Evolutionary conservation across 2,888 invertebrate genomes (phyloP).

Genomic region (Cryptus armator): DNA sequence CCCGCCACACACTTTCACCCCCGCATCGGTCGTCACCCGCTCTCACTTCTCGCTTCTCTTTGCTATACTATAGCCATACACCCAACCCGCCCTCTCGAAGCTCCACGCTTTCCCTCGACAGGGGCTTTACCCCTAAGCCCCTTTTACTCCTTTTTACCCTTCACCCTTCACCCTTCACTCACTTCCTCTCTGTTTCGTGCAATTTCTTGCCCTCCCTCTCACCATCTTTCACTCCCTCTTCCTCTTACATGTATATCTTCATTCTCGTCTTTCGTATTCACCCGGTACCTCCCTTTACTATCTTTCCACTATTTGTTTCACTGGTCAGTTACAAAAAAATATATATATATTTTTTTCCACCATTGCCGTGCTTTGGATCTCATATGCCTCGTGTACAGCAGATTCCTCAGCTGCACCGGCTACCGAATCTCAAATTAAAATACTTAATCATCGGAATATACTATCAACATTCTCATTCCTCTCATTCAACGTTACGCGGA

Average conservation of each 20-base stretch:
- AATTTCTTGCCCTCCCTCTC: constrained; percentile 55
- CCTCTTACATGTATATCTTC: constrained; percentile 39
- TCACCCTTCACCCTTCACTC: constrained; percentile 55
- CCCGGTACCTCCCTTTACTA: not conserved
- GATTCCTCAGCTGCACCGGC: not conserved
- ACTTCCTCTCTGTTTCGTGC: constrained; percentile 62
- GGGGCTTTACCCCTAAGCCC: constrained; percentile 68
- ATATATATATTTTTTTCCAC: not conserved
- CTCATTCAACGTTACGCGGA: not conserved
- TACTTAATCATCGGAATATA: constrained; percentile 13
- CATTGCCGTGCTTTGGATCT: not conserved
- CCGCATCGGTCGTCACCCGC: constrained; percentile 57
- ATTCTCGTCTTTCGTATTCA: constrained; percentile 1
- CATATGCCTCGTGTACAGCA: not conserved
- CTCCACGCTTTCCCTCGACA: constrained; percentile 57
- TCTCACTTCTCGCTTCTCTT: constrained; percentile 60
- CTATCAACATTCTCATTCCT: constrained; percentile 6
- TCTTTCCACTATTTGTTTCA: constrained; percentile 18
- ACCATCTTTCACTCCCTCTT: constrained; percentile 58
- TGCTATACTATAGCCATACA: constrained; percentile 27
- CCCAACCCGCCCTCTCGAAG: constrained; percentile 40
- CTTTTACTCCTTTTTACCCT: constrained; percentile 73
- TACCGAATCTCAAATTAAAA: not conserved
- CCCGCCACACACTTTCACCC: constrained; percentile 76
- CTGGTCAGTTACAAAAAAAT: constrained; percentile 9